Evolutionary conservation across 2,797 vertebrate species (phyloP).

Genomic region (Manis pentadactyla): DNA sequence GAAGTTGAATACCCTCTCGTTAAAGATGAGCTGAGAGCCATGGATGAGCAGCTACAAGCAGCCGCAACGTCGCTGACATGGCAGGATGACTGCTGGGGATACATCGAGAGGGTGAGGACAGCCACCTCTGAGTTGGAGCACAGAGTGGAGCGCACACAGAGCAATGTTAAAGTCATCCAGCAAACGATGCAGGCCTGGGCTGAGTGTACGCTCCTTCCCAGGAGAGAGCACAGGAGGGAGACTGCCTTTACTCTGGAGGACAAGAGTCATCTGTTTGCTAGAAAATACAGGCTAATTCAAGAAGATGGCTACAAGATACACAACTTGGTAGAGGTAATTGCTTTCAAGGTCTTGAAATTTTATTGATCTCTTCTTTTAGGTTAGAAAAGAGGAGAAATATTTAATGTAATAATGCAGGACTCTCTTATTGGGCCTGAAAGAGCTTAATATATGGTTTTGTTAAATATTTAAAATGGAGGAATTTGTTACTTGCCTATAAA

Average conservation of each 20-base stretch:
- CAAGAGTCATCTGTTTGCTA: constrained; percentile 86
- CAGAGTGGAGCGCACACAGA: constrained; percentile 87
- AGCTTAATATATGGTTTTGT: background rate
- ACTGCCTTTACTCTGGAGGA: constrained; percentile 88
- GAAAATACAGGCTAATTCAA: constrained; percentile 87
- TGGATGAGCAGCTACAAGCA: constrained; percentile 86
- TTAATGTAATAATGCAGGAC: background rate
- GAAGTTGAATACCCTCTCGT: constrained; percentile 90
- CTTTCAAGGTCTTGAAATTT: background rate
- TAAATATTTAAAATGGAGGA: background rate
- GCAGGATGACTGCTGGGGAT: constrained; percentile 88
- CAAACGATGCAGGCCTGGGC: constrained; percentile 88
- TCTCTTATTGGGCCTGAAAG: background rate
- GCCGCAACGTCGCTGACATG: constrained; percentile 87
- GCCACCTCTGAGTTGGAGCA: constrained; percentile 83
- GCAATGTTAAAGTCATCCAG: constrained; percentile 87
- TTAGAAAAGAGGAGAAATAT: background rate
- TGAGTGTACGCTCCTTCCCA: constrained; percentile 87
- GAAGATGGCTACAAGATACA: constrained; percentile 88
- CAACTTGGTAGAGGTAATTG: constrained; percentile 87
- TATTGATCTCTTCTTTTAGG: background rate
- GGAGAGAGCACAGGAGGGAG: constrained; percentile 89
- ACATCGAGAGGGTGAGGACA: constrained; percentile 85
- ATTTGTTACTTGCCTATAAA: background rate
- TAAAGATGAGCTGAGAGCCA: constrained; percentile 84